phyloP scores from a whole-genome alignment of 2,113 vertebrate genomes.

The Thamnaconus septentrionalis region DNA sequence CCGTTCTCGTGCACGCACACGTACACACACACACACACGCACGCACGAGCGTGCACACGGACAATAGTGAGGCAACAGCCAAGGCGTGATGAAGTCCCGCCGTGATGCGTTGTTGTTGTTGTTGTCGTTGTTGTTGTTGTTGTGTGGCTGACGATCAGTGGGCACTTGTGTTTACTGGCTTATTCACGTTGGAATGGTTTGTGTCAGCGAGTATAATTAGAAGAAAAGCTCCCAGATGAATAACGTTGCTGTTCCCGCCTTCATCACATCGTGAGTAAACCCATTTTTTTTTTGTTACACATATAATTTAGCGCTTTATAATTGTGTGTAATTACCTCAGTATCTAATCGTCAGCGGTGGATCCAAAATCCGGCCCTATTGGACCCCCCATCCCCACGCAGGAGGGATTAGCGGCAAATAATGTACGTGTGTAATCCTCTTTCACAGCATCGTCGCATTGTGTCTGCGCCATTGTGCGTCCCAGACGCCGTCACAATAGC shows the following conservation, averaged over 20 bases:
- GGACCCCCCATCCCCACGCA: neutral
- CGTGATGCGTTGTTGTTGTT: slow-evolving; percentile 16
- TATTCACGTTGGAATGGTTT: no score
- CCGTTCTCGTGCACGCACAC: slow-evolving; percentile 3
- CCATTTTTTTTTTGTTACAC: no score
- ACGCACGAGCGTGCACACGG: slow-evolving; percentile 18
- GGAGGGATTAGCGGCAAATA: neutral
- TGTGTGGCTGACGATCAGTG: slow-evolving; percentile 14
- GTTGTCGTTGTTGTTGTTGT: no score
- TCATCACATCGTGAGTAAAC: no score
- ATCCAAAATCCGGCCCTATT: neutral
- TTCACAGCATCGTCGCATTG: neutral
- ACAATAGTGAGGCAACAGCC: neutral
- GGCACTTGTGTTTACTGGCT: no score
- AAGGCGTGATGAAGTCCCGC: no score
- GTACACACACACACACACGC: slow-evolving; percentile 3
- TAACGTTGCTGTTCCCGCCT: no score
- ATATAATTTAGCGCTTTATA: no score
- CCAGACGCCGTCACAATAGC: no score
- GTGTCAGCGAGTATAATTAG: no score
- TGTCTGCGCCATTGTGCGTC: no score
- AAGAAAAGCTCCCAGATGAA: no score
- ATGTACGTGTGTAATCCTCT: neutral
- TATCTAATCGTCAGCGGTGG: neutral
- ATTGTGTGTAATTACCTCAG: neutral